Evolutionary conservation across 2,888 invertebrate species (phyloP), one percentile per base, ranked within the genome.

Genomic region (Meghimatium bilineatum): DNA sequence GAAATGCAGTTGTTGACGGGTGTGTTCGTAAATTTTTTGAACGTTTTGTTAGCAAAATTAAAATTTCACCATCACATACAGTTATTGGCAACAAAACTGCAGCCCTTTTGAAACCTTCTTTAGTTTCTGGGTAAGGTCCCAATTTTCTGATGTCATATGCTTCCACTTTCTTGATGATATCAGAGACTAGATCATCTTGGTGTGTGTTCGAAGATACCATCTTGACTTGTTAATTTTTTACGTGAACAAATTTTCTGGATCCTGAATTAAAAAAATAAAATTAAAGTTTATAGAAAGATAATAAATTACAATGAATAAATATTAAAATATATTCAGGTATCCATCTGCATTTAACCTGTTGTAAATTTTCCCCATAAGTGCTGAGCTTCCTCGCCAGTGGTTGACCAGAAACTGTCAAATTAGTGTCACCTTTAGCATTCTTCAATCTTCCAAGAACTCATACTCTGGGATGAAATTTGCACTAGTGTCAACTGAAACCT

Each of bases 1-100:
- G 93, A 86, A 93, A 93, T 6, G 92, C 89, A 8, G 92, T 91
- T 5, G 88, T 79, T 1, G 92, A 91, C 10, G 91, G 88, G 82
- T 92, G 91, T 32, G 85, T 82, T 90, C 87, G 26, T 52, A 84
- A 49, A 79, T 75, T 6, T 29, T 74, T 66, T n/a, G 84, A 74
- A 29, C 84, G 72, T 60, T 84, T 79, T n/a, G 84, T 84, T 32
- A 84, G 38, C 60, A 84, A 67, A 52, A 84, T 74, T 34, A 66
- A 63, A 1, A 84, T 36, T 67, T 84, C 80, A 8, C 80, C 80
- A 66, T 84, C 36, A 8, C 66, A 26, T 29, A 84, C 34, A 36
- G 66, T 80, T 14, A 84, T 26, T 17, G 84, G 84, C 32, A 84
- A 52, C 29, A 84, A 49, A 36, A 84, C 80, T 32, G 84, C 84